Evolutionary conservation across 2,113 vertebrate genomes (phyloP).

Genomic region (Oncorhynchus gorbuscha): DNA sequence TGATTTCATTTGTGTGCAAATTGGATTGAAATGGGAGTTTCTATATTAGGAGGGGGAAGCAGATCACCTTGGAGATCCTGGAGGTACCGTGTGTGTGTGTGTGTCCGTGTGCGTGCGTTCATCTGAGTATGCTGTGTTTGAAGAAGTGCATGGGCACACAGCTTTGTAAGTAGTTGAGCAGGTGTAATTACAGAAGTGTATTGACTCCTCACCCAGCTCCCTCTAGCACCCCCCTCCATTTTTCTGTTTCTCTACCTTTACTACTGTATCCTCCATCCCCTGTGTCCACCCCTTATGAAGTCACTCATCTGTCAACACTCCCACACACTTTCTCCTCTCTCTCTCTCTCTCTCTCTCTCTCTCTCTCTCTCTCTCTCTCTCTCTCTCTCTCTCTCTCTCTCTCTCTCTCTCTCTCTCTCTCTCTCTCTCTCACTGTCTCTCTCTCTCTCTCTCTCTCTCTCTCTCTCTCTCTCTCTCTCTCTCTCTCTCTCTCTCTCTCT

Average conservation of each 20-base stretch:
- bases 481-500: background rate
- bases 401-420: background rate
- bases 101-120: background rate
- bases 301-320: background rate
- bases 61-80: conserved; percentile 37
- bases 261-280: background rate
- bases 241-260: background rate
- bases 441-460: background rate
- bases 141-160: background rate
- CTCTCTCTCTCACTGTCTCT: background rate
- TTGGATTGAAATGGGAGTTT: conserved; percentile 69
- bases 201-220: conserved; percentile 24
- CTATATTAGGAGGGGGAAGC: conserved; percentile 49
- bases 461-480: background rate
- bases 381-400: background rate
- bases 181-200: conserved; percentile 23
- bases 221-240: background rate
- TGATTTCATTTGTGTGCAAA: conserved; percentile 83
- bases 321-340: background rate
- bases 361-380: background rate
- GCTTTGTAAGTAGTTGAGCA: conserved; percentile 14
- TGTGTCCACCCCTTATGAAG: background rate
- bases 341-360: background rate
- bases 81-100: background rate
- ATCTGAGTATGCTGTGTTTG: too few species aligned